Percentiles rank a stretch among this genome's conserved stretches.
Evolutionary conservation across 1,140 invertebrate species (phyloP).

Genomic region (Samia ricini): DNA sequence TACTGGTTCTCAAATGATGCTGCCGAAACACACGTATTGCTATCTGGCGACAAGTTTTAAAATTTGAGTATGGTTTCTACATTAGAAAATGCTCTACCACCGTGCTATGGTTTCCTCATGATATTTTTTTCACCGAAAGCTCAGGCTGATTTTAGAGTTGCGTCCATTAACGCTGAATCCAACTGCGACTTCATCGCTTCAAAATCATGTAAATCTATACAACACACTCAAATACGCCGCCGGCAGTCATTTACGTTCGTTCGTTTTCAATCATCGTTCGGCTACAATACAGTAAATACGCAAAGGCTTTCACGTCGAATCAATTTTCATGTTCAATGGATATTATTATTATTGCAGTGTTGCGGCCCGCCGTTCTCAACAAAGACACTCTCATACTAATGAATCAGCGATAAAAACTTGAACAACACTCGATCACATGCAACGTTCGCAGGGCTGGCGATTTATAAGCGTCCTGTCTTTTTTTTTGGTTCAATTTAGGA

Average conservation of each 20-base stretch:
- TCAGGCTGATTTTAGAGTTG: too few relatives aligned
- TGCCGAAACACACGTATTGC: too few relatives aligned
- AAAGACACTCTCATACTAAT: conserved; percentile 71
- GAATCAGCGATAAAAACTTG: conserved; percentile 69
- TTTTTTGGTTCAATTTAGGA: not conserved
- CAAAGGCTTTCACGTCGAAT: conserved; percentile 61
- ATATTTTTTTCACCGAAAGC: too few relatives aligned
- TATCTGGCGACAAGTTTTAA: too few relatives aligned
- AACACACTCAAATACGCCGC: not conserved
- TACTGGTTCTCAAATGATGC: too few relatives aligned
- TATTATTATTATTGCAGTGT: conserved; percentile 25
- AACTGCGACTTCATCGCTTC: too few relatives aligned
- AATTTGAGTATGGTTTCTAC: too few relatives aligned
- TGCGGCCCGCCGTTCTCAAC: conserved; percentile 42
- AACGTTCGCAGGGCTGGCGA: conserved; percentile 41
- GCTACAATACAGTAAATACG: conserved; percentile 52
- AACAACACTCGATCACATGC: conserved; percentile 62
- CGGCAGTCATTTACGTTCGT: not conserved
- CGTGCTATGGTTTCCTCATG: too few relatives aligned
- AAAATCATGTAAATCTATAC: not conserved
- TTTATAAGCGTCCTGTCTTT: not conserved
- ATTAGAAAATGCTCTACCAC: too few relatives aligned
- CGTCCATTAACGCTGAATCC: too few relatives aligned
- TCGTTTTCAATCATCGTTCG: conserved; percentile 12
- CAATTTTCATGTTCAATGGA: conserved; percentile 56